Evolutionary conservation across 2,888 invertebrate species (phyloP), one percentile per base, ranked within the genome.

Genomic region (Cinara cedri): DNA sequence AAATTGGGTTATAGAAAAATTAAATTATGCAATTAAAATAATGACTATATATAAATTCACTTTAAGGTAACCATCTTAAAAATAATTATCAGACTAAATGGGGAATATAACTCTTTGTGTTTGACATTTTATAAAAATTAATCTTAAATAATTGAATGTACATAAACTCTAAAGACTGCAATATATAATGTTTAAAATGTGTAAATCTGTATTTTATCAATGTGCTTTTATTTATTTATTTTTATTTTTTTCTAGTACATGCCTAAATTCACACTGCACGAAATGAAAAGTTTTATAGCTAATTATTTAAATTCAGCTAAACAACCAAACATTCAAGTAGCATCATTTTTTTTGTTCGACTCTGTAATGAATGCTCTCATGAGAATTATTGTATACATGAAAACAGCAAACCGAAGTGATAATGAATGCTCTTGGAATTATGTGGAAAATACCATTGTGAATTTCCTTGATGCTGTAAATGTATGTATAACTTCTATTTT

Each of bases 361-460:
- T 60, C 34, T 49, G 34, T 60, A 3, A 49, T 78, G 49, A 78
- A 44, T 9, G 60, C 76, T 66, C 0, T 78, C 3, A 68, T 78
- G 76, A 60, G 76, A 68, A 60, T 68, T 51, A 60, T 78, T 13
- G 76, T 78, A 0, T 78, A 68, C 16, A 16, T 78, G 6, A 78
- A 78, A 49, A 68, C 68, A 46, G 49, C 51, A 16, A 1, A 1
- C 9, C 24, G 11, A 44, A 19, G 46, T 46, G 60, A 0, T n/a
- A 8, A 49, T 13, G 3, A 21, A 49, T 21, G 60, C 26, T 6
- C 57, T 14, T 60, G 60, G 49, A n/a, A 60, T 11, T 68, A 68
- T 46, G 3, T 78, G 16, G 8, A 11, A 3, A 42, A 51, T 34
- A 8, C 16, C 16, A 3, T 78, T 1, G 1, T 42, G 4, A 49